phyloP scores from a whole-genome alignment of 2,113 vertebrate species.

The Australoheros scitulus region DNA sequence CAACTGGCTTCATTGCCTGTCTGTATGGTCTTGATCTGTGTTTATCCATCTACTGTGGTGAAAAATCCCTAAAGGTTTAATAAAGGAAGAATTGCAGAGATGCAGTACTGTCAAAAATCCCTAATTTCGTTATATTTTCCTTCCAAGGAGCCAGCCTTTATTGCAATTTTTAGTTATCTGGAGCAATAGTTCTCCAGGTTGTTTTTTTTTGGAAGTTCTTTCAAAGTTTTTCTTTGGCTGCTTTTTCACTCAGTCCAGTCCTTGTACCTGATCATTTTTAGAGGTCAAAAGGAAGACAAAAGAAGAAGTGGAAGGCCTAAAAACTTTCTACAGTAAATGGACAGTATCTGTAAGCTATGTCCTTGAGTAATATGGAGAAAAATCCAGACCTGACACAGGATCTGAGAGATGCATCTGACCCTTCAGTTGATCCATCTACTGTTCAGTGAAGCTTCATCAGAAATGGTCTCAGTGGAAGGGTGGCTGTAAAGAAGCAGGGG shows the following conservation, averaged over 20 bases:
- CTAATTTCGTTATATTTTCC: not conserved
- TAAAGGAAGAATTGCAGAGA: not conserved
- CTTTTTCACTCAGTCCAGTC: too few relatives aligned
- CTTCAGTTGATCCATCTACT: not conserved
- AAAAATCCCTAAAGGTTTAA: conserved; percentile 15
- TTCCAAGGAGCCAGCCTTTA: not conserved
- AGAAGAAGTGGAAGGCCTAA: not conserved
- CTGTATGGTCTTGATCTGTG: conserved; percentile 10
- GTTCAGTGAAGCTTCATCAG: not conserved
- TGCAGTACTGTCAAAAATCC: not conserved
- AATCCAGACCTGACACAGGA: not conserved
- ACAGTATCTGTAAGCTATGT: not conserved
- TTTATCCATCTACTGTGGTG: not conserved
- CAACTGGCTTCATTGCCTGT: conserved; percentile 29
- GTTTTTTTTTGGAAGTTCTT: not conserved
- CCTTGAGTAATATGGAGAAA: not conserved
- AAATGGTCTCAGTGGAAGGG: not conserved
- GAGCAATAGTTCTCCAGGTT: not conserved
- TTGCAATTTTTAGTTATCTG: not conserved
- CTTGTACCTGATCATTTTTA: too few relatives aligned
- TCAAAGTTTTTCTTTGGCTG: too few relatives aligned
- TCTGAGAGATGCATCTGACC: not conserved
- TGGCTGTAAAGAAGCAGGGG: not conserved
- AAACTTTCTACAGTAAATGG: not conserved
- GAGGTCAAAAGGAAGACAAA: too few relatives aligned